phyloP scores from a whole-genome alignment of 2,113 vertebrate species.

The Zosterops hypoxanthus region DNA sequence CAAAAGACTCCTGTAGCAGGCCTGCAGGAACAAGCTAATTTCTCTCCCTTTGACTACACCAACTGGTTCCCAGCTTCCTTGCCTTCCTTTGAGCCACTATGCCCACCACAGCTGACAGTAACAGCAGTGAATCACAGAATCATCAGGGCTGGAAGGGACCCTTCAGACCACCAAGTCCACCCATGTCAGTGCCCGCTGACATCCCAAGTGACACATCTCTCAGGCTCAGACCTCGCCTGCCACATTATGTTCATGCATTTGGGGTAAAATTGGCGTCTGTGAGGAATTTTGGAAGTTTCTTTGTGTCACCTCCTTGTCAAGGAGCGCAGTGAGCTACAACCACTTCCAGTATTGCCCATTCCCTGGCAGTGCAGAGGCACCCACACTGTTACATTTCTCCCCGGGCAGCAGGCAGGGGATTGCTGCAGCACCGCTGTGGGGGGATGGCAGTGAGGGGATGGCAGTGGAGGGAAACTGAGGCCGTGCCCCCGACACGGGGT shows the following conservation, averaged over 20 bases:
- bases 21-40: not conserved
- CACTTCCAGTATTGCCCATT: not conserved
- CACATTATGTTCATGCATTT: not conserved
- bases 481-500: not conserved
- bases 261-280: not conserved
- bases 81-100: not conserved
- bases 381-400: rapidly evolving
- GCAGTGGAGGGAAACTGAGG: too few species aligned
- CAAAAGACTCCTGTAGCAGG: not conserved
- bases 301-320: not conserved
- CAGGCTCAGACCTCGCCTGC: not conserved
- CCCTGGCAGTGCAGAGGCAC: not conserved
- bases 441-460: not conserved
- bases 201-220: not conserved
- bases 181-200: not conserved
- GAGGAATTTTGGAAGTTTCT: not conserved
- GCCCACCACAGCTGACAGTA: not conserved
- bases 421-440: too few species aligned
- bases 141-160: not conserved
- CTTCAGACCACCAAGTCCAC: not conserved
- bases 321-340: not conserved
- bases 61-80: not conserved
- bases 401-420: rapidly evolving
- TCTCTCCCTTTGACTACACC: not conserved
- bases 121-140: not conserved